Percentiles rank a stretch among this genome's conserved stretches.
These are phyloP conservation scores for Nasua narica DNA, from an alignment of 2,797 vertebrate species.

Conservation along the genomic window DNA sequence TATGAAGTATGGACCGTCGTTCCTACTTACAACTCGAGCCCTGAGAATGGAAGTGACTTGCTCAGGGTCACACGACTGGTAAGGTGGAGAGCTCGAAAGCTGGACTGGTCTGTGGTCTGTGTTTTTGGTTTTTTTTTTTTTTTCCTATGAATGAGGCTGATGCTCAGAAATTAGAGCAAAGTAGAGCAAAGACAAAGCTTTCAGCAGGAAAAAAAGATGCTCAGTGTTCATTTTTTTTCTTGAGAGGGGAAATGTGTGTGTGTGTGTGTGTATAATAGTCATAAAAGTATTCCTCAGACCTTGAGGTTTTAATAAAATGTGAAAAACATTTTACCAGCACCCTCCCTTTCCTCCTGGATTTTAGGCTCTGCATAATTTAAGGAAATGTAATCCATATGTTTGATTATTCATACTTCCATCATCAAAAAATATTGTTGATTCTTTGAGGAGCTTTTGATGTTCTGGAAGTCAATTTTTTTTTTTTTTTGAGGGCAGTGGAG, in stretches of 20 bases:
- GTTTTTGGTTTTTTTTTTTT: constrained; percentile 10
- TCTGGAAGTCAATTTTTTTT: constrained; percentile 36
- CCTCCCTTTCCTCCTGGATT: constrained; percentile 46
- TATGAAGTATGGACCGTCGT: not conserved
- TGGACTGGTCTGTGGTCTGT: not conserved
- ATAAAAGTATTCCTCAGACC: constrained; percentile 53
- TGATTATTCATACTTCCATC: constrained; percentile 77
- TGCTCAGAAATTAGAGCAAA: not conserved
- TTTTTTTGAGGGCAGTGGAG: not conserved
- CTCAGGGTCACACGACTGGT: not conserved
- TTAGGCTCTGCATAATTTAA: constrained; percentile 65
- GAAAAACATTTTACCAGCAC: constrained; percentile 60
- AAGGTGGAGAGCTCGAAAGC: not conserved
- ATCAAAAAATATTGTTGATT: constrained; percentile 77
- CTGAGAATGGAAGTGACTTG: not conserved
- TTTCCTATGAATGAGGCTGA: not conserved
- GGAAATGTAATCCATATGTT: constrained; percentile 77
- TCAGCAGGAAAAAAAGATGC: not conserved
- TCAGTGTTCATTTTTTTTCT: not conserved
- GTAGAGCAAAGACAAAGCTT: not conserved
- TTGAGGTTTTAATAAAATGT: constrained; percentile 74
- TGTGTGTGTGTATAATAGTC: constrained; percentile 29
- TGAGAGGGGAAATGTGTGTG: not conserved
- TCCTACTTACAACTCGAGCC: not conserved
- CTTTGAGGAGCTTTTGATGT: constrained; percentile 63